phyloP scores from a whole-genome alignment of 2,888 invertebrate genomes.

The Caenorhabditis zanzibari region DNA sequence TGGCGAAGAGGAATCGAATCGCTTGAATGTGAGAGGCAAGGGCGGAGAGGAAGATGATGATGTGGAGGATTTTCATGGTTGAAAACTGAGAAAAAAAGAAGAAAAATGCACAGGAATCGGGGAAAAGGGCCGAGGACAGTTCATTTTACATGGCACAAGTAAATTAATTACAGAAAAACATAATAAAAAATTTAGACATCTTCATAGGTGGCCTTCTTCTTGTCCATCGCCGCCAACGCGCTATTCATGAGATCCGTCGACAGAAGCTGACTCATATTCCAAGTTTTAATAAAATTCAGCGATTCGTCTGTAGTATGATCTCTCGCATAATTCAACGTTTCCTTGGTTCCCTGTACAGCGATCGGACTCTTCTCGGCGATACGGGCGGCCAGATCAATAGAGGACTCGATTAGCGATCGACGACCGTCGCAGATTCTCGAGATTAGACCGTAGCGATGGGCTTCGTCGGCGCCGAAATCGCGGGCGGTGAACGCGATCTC shows the following conservation, averaged over 20 bases:
- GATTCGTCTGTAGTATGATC: conserved; percentile 93
- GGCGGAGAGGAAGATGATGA: not conserved
- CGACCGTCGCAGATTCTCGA: conserved; percentile 61
- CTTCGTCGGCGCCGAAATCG: conserved; percentile 88
- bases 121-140: not conserved
- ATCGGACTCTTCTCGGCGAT: conserved; percentile 95
- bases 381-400: conserved; percentile 87
- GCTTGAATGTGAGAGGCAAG: not conserved
- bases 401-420: conserved; percentile 55
- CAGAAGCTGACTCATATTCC: conserved; percentile 93
- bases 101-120: not conserved
- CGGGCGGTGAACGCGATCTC: conserved; percentile 94
- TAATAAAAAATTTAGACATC: conserved; percentile 69
- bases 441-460: conserved; percentile 70
- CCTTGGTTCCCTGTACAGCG: conserved; percentile 94
- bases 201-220: conserved; percentile 72
- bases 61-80: conserved; percentile 1
- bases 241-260: conserved; percentile 92
- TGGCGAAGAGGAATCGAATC: conserved; percentile 7
- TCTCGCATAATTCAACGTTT: conserved; percentile 89
- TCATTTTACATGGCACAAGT: not conserved
- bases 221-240: conserved; percentile 87
- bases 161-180: conserved; percentile 8
- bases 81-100: not conserved
- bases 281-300: conserved; percentile 91